phyloP scores from a whole-genome alignment of 1,140 invertebrate genomes.

The Macrostomum lignano region DNA sequence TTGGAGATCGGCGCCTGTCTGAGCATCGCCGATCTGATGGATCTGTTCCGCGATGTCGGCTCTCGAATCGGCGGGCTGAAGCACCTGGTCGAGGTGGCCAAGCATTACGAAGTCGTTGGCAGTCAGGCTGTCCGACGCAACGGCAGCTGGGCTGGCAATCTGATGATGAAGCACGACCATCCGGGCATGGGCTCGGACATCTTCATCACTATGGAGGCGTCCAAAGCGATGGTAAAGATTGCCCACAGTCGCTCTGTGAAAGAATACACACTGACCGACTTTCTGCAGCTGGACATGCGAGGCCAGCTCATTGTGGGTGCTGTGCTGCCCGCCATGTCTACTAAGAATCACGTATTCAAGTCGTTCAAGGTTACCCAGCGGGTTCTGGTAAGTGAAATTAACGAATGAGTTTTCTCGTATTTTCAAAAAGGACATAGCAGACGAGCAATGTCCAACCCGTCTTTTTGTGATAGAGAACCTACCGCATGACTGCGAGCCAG shows the following conservation, averaged over 20 bases:
- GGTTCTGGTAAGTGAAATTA: too few relatives aligned
- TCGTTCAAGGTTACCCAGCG: slow-evolving; percentile 34
- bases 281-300: slow-evolving; percentile 34
- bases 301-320: slow-evolving; percentile 36
- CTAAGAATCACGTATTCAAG: slow-evolving; percentile 8
- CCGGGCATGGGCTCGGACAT: slow-evolving; percentile 45
- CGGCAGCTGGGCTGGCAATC: slow-evolving; percentile 43
- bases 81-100: slow-evolving; percentile 2
- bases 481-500: too few relatives aligned
- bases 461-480: too few relatives aligned
- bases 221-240: slow-evolving; percentile 36
- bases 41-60: neutral
- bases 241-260: too few relatives aligned
- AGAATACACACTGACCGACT: slow-evolving; percentile 31
- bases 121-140: slow-evolving; percentile 5
- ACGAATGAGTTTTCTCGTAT: too few relatives aligned
- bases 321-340: slow-evolving; percentile 25
- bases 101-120: slow-evolving; percentile 5
- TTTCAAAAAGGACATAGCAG: too few relatives aligned
- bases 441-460: too few relatives aligned
- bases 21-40: slow-evolving; percentile 4
- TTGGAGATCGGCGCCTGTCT: slow-evolving; percentile 6
- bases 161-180: slow-evolving; percentile 42
- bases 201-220: slow-evolving; percentile 40
- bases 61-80: neutral